Evolutionary conservation across 2,797 vertebrate genomes (phyloP).

Genomic region (Siniperca scherzeri): DNA sequence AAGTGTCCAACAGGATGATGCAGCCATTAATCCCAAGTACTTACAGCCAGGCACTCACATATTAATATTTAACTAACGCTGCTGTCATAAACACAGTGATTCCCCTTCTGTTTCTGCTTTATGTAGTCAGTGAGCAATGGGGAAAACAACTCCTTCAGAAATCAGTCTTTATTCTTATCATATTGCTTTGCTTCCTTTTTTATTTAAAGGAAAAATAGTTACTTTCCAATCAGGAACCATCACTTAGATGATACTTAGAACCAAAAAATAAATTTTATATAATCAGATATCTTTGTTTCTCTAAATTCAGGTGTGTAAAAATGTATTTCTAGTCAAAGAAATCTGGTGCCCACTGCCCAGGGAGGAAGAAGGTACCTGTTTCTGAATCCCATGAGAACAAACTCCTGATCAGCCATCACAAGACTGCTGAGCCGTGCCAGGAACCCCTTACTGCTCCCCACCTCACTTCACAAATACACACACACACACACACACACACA

Average conservation of each 20-base stretch:
- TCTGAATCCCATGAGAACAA: conserved; percentile 61
- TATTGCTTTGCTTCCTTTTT: not conserved
- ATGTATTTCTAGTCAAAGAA: conserved; percentile 12
- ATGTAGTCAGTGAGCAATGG: not conserved
- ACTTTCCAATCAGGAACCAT: not conserved
- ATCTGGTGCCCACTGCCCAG: not conserved
- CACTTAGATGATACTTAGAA: not conserved
- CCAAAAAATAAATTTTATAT: not conserved
- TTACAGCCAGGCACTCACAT: conserved; percentile 18
- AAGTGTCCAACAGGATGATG: conserved; percentile 30
- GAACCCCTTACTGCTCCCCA: conserved; percentile 56
- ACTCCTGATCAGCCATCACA: conserved; percentile 79
- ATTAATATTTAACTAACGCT: conserved; percentile 64
- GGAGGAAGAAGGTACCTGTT: conserved; percentile 38
- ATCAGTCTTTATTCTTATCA: not conserved
- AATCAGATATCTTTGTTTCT: conserved; percentile 15
- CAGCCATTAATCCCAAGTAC: conserved; percentile 43
- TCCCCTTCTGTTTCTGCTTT: conserved; percentile 26
- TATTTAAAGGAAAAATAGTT: not conserved
- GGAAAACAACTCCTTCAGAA: not conserved
- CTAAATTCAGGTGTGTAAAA: not conserved
- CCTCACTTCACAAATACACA: conserved; percentile 27
- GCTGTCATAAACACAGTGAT: conserved; percentile 45
- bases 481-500: conserved; percentile 16
- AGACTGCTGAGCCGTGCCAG: conserved; percentile 78